These are phyloP conservation scores for Raja brachyura DNA, from an alignment of 2,113 vertebrate species.

Conservation along the genomic window DNA sequence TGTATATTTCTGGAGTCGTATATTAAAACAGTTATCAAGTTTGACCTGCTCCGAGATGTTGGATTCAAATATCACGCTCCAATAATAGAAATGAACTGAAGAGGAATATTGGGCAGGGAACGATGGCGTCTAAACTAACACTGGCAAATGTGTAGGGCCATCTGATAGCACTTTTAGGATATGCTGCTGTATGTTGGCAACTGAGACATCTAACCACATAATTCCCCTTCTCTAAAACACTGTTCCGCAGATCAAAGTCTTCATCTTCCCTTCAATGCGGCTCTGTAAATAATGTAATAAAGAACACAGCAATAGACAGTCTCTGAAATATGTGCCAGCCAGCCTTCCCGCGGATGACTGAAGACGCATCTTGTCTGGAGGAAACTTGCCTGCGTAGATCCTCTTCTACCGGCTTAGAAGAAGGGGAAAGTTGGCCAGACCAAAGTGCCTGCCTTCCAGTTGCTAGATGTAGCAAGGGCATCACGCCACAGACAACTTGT, in stretches of 20 bases:
- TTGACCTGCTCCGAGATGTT: too few species aligned
- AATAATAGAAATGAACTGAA: neutral
- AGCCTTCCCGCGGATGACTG: neutral
- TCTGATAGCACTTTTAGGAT: neutral
- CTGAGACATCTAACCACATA: neutral
- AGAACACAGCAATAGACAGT: neutral
- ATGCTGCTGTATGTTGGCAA: neutral
- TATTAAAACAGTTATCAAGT: too few species aligned
- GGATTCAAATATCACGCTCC: neutral
- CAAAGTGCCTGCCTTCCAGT: neutral
- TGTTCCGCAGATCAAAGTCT: neutral
- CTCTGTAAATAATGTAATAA: neutral
- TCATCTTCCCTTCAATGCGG: neutral
- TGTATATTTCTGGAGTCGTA: too few species aligned
- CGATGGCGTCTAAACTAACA: neutral
- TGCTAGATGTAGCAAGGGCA: neutral
- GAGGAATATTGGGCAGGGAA: neutral
- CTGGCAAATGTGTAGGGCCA: neutral
- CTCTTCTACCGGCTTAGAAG: neutral
- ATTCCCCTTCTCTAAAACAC: neutral
- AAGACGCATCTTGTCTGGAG: neutral
- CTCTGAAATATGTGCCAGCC: neutral
- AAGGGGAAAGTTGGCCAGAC: neutral
- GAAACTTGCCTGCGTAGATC: neutral
- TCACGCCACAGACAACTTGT: neutral